Evolutionary conservation across 2,797 vertebrate genomes (phyloP).

Genomic region (Pyrocephalus nanus): DNA sequence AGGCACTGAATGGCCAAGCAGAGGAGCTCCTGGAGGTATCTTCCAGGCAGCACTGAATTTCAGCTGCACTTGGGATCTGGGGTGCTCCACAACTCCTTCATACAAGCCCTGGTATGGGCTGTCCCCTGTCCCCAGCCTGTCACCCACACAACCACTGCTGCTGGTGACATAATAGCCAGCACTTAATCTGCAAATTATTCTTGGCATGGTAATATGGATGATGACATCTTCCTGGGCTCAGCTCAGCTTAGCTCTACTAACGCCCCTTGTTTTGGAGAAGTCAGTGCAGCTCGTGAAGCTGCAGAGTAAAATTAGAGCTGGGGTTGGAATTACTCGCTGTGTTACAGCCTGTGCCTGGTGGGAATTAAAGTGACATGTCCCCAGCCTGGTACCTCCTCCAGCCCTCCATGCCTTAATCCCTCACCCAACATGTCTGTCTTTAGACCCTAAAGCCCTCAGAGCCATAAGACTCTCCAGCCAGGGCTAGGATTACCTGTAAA

Average conservation of each 20-base stretch:
- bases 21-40: not conserved
- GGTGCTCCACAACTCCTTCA: not conserved
- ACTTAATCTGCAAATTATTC: not conserved
- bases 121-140: not conserved
- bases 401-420: not conserved
- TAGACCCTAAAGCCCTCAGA: constrained; percentile 3
- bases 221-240: not conserved
- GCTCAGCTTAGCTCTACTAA: not conserved
- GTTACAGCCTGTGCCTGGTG: not conserved
- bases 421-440: not conserved
- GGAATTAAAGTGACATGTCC: not conserved
- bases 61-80: not conserved
- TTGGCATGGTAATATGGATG: not conserved
- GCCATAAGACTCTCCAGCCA: not conserved
- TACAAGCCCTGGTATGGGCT: not conserved
- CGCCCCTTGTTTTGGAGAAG: accelerated
- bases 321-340: not conserved
- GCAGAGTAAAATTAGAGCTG: not conserved
- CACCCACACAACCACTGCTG: accelerated
- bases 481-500: constrained; percentile 23
- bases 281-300: not conserved
- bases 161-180: not conserved
- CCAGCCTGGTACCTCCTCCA: not conserved
- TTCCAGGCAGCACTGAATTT: not conserved
- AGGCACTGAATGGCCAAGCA: accelerated